Base-by-base conservation (phyloP, 2,888 invertebrate species). In the Melieria picta region DNA sequence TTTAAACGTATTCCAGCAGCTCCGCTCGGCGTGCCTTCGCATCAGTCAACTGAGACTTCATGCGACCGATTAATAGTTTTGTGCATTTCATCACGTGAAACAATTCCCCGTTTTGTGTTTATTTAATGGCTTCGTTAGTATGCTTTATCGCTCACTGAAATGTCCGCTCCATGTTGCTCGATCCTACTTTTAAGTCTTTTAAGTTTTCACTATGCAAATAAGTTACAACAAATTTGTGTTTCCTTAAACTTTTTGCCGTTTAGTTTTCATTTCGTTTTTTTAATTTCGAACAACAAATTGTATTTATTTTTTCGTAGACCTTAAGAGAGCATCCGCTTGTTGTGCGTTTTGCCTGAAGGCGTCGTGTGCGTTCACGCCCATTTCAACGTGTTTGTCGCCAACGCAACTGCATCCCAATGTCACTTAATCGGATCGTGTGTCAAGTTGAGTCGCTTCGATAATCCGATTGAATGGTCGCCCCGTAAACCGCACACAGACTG, bases 221-320 rank as follows among this genome's bases (percentile, higher is more conserved):
- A n/a, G 13, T n/a, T 52, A 4, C 9, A 52, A 52, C 13, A 52
- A 30, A 30, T 30, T 30, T 30, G 30, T 30, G 30, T 30, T 30
- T 30, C 30, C 3, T 30, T 30, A 30, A 30, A 1, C 30, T 3
- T 30, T 30, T 58, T 9, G 10, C 13, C 16, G 13, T 58, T 13
- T 58, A 1, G 16, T 16, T 74, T 48, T 60, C 5, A n/a, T 69
- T 13, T 61, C 11, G 5, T 60, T 60, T n/a, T n/a, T 48, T 30
- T 56, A n/a, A 42, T 65, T 65, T 50, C 47, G 48, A 50, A 42
- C 16, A 46, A 16, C 16, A 42, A 5, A 42, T 46, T 46, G 50
- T 5, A 45, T 72, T 73, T 78, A 77, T 78, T 75, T 80, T 80
- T 80, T 79, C 77, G 79, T 84, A 85, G 85, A 85, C 85, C 85